Conservation (phyloP, 2,797 vertebrate genomes). For the Acanthopagrus latus region DNA sequence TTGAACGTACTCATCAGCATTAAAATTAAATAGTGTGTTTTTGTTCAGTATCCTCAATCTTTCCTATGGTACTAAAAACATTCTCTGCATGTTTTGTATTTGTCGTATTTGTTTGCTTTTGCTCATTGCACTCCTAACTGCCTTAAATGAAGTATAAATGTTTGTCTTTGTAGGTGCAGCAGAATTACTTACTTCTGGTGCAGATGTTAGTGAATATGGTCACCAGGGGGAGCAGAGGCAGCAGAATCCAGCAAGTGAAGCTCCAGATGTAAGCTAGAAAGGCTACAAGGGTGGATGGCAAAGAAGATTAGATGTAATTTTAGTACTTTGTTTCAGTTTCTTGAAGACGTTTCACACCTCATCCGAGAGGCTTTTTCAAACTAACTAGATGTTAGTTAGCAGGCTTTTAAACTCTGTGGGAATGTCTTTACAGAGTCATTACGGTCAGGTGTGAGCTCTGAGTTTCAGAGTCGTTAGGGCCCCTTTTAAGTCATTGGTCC, state of each 20-base stretch:
- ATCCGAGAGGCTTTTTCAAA: no score
- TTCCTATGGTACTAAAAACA: no score
- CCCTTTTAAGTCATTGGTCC: no score
- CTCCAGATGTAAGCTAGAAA: slow-evolving; percentile 47
- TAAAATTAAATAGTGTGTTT: neutral
- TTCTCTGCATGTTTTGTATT: neutral
- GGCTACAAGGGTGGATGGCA: slow-evolving; percentile 24
- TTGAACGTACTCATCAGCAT: neutral
- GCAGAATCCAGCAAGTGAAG: slow-evolving; percentile 65
- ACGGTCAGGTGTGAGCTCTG: no score
- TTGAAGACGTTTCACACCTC: no score
- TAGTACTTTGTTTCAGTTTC: no score
- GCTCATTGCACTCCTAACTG: neutral
- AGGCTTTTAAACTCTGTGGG: no score
- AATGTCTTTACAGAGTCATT: no score
- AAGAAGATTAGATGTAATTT: neutral
- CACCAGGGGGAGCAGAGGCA: slow-evolving; percentile 50
- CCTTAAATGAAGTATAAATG: neutral
- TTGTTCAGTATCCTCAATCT: neutral
- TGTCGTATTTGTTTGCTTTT: neutral
- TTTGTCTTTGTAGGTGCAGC: neutral
- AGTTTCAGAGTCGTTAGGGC: no score
- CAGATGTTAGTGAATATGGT: slow-evolving; percentile 27
- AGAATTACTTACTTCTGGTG: slow-evolving; percentile 56
- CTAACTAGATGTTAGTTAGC: no score